Conservation (phyloP, 2,113 vertebrate species). For the pig (Sus scrofa) region DNA sequence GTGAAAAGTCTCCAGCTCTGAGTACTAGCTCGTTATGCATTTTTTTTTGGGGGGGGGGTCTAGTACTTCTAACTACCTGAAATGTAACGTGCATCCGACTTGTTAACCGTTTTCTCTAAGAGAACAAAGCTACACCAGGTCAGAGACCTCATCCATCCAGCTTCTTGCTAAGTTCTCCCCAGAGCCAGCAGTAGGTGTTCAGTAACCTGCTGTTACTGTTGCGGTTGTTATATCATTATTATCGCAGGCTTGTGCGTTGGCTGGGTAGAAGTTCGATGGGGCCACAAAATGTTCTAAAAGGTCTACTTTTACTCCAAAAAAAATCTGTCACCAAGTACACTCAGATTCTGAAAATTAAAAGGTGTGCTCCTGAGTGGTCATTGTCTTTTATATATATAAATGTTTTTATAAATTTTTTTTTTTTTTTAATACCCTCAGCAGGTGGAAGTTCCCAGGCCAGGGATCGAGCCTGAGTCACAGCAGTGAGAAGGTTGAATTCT, state of each 20-base stretch:
- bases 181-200: neutral
- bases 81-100: neutral
- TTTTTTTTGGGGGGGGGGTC: neutral
- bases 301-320: neutral
- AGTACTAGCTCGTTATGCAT: neutral
- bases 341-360: neutral
- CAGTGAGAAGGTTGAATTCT: no score
- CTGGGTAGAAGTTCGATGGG: neutral
- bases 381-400: no score
- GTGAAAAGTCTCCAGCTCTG: neutral
- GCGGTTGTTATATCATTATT: no score
- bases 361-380: neutral
- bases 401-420: no score
- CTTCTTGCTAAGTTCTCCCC: neutral
- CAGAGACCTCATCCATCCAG: neutral
- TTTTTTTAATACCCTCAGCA: no score
- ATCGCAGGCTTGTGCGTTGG: neutral
- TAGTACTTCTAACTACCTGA: neutral
- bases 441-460: no score
- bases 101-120: neutral
- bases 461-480: no score
- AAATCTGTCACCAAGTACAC: neutral
- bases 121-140: neutral
- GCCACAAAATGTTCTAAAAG: neutral
- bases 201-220: neutral